These are phyloP conservation scores for human DNA, from an alignment of 2,113 vertebrate species.

Conservation along the genomic window DNA sequence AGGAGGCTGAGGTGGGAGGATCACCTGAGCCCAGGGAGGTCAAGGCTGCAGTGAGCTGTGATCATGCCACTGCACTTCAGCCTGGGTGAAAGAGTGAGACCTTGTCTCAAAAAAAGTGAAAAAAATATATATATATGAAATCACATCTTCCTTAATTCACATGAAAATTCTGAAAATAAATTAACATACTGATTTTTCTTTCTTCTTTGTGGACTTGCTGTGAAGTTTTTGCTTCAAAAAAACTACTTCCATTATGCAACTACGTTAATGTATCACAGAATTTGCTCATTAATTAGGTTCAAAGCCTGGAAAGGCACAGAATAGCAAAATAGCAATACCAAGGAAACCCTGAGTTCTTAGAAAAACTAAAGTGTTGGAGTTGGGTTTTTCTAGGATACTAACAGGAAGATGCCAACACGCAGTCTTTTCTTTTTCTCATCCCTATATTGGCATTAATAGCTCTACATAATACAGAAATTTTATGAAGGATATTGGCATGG, in stretches of 20 bases:
- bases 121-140: no score
- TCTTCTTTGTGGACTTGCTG: not conserved
- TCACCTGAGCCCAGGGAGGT: no score
- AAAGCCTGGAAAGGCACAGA: not conserved
- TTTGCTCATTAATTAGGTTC: not conserved
- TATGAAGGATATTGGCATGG: not conserved
- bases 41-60: no score
- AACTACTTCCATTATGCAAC: not conserved
- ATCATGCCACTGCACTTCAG: no score
- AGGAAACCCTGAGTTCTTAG: not conserved
- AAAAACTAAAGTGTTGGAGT: not conserved
- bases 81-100: no score
- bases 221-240: not conserved
- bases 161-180: constrained; percentile 22
- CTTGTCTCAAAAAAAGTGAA: no score
- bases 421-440: not conserved
- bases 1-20: no score
- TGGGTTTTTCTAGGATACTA: not conserved
- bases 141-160: not conserved
- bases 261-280: not conserved
- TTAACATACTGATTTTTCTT: not conserved
- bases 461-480: not conserved
- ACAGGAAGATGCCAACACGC: not conserved
- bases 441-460: not conserved
- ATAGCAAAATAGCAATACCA: not conserved